A percentile compares a stretch with the other conserved stretches of the same genome.
Conservation (phyloP, 2,113 vertebrate species). For the Pelmatolapia mariae region DNA sequence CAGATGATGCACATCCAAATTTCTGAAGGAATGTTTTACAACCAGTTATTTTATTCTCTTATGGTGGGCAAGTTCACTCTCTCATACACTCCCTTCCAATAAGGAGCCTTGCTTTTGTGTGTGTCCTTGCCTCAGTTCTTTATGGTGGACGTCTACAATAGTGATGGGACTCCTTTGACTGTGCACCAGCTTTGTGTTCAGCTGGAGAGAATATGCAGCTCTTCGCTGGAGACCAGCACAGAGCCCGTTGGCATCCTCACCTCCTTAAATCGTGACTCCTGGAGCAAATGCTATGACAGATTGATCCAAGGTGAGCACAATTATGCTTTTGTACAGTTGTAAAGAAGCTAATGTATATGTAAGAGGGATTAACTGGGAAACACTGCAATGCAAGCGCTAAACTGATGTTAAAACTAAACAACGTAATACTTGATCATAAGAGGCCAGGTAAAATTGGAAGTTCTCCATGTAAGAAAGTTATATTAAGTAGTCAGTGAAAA, state of each 20-base stretch:
- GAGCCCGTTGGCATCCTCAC: conserved; percentile 94
- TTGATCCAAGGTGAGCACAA: conserved; percentile 80
- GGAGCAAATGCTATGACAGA: conserved; percentile 86
- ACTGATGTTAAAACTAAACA: neutral
- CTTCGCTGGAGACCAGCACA: conserved; percentile 74
- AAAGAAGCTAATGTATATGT: neutral
- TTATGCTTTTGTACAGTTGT: neutral
- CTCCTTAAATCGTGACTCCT: conserved; percentile 88
- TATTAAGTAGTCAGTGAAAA: neutral
- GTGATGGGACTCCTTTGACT: conserved; percentile 81
- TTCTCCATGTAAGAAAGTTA: neutral
- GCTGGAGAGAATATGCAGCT: conserved; percentile 89
- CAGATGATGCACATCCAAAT: neutral
- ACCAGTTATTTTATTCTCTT: neutral
- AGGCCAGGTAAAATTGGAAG: neutral
- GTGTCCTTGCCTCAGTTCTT: conserved; percentile 79
- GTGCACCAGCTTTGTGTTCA: conserved; percentile 84
- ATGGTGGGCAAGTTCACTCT: neutral
- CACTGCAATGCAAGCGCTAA: neutral
- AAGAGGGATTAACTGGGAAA: neutral
- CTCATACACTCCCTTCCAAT: neutral
- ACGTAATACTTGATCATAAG: neutral
- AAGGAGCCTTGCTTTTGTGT: neutral
- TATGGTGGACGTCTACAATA: conserved; percentile 87
- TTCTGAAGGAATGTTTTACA: neutral